phyloP scores from a whole-genome alignment of 2,113 vertebrate genomes.

The Oceanites oceanicus region DNA sequence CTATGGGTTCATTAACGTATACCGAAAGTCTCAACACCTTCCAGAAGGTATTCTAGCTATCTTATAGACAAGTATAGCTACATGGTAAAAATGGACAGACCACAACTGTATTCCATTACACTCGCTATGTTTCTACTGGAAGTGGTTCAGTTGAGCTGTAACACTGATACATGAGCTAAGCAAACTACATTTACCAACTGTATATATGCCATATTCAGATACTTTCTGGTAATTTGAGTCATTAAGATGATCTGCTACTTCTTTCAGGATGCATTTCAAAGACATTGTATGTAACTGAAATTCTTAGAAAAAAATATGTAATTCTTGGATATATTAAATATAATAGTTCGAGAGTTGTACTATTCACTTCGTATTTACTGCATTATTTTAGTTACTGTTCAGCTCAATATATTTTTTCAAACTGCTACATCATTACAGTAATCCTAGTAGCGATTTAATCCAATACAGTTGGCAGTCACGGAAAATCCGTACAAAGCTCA shows the following conservation, averaged over 20 bases:
- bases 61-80: background rate
- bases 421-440: background rate
- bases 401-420: background rate
- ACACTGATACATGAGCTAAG: background rate
- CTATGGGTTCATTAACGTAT: background rate
- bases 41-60: background rate
- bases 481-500: background rate
- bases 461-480: background rate
- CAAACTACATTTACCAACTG: background rate
- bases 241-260: background rate
- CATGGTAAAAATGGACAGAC: background rate
- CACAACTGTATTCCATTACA: background rate
- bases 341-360: background rate
- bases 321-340: background rate
- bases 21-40: background rate
- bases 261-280: background rate
- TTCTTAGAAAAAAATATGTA: background rate
- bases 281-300: background rate
- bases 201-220: accelerated
- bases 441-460: background rate
- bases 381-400: background rate
- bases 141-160: background rate
- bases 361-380: background rate
- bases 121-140: background rate
- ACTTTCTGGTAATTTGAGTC: background rate